Percentiles rank a stretch among this genome's conserved stretches.
phyloP scores from a whole-genome alignment of 2,113 vertebrate genomes.

The Oncorhynchus mykiss region DNA sequence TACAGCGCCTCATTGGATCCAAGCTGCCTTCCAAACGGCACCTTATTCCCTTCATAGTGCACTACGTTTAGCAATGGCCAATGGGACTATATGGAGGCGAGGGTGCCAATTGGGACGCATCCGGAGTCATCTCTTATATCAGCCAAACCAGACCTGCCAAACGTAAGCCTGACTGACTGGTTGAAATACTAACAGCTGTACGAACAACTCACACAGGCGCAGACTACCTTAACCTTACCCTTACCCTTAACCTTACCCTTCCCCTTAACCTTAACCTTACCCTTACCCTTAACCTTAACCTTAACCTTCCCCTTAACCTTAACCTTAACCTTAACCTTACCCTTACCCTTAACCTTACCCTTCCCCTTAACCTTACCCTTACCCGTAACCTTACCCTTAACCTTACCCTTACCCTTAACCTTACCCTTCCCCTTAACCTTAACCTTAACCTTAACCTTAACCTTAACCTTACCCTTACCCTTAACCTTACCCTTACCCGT shows the following conservation, averaged over 20 bases:
- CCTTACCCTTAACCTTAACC: too few relatives aligned
- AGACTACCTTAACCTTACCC: background rate
- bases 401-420: background rate
- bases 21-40: too few relatives aligned
- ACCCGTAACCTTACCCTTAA: background rate
- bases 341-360: too few relatives aligned
- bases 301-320: background rate
- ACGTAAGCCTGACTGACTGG: conserved; percentile 55
- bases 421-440: background rate
- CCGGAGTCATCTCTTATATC: background rate
- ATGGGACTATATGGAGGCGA: too few relatives aligned
- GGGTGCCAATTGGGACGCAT: too few relatives aligned
- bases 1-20: conserved; percentile 57
- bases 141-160: background rate
- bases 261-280: background rate
- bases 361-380: background rate
- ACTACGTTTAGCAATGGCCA: too few relatives aligned
- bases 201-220: background rate
- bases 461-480: background rate
- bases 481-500: background rate
- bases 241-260: too few relatives aligned
- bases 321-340: background rate
- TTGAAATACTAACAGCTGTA: conserved; percentile 22
- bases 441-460: background rate
- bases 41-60: too few relatives aligned